Percentiles rank a stretch among this genome's conserved stretches.
phyloP scores from a whole-genome alignment of 2,888 invertebrate species.

The Caenorhabditis macrosperma region DNA sequence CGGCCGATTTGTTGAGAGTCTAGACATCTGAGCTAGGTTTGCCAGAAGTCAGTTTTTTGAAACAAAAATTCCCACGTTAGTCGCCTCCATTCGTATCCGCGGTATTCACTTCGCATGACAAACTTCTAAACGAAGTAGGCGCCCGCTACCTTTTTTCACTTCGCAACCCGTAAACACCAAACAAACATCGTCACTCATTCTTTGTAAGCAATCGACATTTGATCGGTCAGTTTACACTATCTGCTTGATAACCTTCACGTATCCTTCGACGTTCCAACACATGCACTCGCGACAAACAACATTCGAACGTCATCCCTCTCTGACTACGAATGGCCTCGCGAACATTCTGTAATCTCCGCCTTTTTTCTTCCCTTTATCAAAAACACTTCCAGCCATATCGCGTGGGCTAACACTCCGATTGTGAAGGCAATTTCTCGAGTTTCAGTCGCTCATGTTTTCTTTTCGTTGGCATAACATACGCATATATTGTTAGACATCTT shows the following conservation, averaged over 20 bases:
- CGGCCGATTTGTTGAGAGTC: not conserved
- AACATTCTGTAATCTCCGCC: constrained; percentile 49
- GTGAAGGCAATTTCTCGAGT: too few species aligned
- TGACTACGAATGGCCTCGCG: constrained; percentile 32
- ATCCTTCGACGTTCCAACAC: not conserved
- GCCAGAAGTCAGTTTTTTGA: too few species aligned
- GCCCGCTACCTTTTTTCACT: not conserved
- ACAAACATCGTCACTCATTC: not conserved
- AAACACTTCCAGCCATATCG: constrained; percentile 17
- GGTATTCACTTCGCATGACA: too few species aligned
- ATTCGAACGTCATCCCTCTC: constrained; percentile 2
- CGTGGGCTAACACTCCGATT: not conserved
- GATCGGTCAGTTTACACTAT: not conserved
- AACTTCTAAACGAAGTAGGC: too few species aligned
- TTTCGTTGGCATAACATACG: too few species aligned
- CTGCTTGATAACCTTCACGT: too few species aligned
- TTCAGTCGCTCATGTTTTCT: constrained; percentile 14
- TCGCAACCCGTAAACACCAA: not conserved
- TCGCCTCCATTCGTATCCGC: too few species aligned
- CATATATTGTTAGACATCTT: too few species aligned
- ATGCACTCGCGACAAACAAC: constrained; percentile 1
- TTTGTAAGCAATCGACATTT: not conserved
- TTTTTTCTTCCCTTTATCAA: constrained; percentile 8
- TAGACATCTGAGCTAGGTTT: not conserved
- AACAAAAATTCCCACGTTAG: too few species aligned